phyloP scores from a whole-genome alignment of 2,113 vertebrate genomes.

The Sorex fumeus region DNA sequence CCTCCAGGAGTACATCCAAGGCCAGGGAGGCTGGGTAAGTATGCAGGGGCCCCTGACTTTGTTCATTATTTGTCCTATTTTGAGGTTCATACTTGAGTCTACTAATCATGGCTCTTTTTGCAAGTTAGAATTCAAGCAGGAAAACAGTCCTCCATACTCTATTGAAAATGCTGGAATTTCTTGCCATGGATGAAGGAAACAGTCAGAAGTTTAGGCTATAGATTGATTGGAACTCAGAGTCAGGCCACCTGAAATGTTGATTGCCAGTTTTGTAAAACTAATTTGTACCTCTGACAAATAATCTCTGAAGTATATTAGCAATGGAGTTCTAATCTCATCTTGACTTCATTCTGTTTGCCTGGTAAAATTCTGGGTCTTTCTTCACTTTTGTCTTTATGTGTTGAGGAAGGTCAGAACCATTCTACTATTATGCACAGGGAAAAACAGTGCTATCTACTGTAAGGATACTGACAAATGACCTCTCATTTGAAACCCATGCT shows the following conservation, averaged over 20 bases:
- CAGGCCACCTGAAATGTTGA: neutral
- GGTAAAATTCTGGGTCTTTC: constrained; percentile 21
- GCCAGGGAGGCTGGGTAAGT: constrained; percentile 86
- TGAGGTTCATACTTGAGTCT: neutral
- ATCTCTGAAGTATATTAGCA: neutral
- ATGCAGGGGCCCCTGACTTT: neutral
- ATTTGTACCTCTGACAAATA: neutral
- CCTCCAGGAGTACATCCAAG: constrained; percentile 80
- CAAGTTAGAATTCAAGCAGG: constrained; percentile 49
- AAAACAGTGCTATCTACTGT: neutral
- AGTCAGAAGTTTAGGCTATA: neutral
- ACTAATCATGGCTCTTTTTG: constrained; percentile 29
- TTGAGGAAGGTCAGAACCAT: constrained; percentile 40
- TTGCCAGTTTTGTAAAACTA: neutral
- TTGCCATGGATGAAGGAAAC: neutral
- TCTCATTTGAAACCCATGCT: neutral
- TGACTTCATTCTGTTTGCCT: neutral
- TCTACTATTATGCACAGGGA: neutral
- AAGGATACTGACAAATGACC: neutral
- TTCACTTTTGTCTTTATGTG: constrained; percentile 5
- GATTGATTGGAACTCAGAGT: neutral
- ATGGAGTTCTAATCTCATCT: neutral
- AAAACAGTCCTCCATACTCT: neutral
- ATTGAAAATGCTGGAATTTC: neutral
- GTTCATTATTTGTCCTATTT: constrained; percentile 10